phyloP scores from a whole-genome alignment of 2,797 vertebrate genomes.

The Epinephelus awoara region DNA sequence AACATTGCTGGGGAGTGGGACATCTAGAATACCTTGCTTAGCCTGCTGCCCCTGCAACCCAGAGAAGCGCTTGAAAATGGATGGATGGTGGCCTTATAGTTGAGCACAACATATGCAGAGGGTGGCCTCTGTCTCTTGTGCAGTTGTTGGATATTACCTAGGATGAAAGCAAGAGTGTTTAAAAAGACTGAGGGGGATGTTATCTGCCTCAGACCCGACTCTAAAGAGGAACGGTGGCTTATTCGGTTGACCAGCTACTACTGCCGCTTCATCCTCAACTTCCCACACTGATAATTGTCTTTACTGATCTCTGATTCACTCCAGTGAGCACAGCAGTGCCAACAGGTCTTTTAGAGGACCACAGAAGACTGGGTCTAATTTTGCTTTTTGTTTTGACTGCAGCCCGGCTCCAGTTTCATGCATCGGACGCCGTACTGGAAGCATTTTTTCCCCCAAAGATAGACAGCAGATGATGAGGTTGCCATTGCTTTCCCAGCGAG shows the following conservation, averaged over 20 bases:
- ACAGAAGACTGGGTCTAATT: slow-evolving; percentile 1
- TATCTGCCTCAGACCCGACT: slow-evolving; percentile 10
- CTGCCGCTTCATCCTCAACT: slow-evolving; percentile 25
- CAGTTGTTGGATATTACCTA: not conserved
- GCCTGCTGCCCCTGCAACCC: too few relatives aligned
- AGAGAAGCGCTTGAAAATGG: too few relatives aligned
- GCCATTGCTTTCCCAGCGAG: not conserved
- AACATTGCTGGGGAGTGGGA: too few relatives aligned
- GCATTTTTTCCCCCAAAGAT: not conserved
- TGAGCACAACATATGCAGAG: not conserved
- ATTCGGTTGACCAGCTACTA: slow-evolving; percentile 19
- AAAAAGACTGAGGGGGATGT: not conserved
- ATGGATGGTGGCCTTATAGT: not conserved
- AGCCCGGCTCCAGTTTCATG: not conserved
- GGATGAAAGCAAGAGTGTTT: slow-evolving; percentile 17
- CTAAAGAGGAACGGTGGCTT: slow-evolving; percentile 35
- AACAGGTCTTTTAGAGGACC: slow-evolving; percentile 28
- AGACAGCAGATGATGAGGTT: not conserved
- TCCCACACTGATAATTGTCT: slow-evolving; percentile 30
- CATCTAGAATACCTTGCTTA: too few relatives aligned
- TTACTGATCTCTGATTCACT: slow-evolving; percentile 44
- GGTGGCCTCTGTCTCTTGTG: not conserved
- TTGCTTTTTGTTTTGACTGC: not conserved
- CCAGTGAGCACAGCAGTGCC: slow-evolving; percentile 29
- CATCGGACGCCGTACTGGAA: slow-evolving; percentile 1